These are phyloP conservation scores for Pseudomugil tenellus DNA, from an alignment of 2,797 vertebrate species.

Conservation along the genomic window DNA sequence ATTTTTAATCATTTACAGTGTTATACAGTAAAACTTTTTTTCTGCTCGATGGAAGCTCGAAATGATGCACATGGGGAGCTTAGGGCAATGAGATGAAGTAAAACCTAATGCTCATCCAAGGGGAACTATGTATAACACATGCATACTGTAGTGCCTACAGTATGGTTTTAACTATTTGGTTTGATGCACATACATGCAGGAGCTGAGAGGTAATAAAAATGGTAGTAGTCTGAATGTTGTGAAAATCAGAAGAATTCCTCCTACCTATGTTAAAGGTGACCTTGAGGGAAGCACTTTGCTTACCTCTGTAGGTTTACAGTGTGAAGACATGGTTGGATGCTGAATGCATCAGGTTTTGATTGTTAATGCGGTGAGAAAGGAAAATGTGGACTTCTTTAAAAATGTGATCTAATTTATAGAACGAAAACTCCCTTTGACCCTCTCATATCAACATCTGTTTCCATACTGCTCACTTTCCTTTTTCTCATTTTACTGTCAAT, in stretches of 20 bases:
- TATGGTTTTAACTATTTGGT: constrained; percentile 48
- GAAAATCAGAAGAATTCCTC: constrained; percentile 25
- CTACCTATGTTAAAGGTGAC: constrained; percentile 60
- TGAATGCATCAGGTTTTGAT: constrained; percentile 65
- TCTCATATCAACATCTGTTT: background rate
- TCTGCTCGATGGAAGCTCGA: constrained; percentile 63
- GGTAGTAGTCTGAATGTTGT: constrained; percentile 45
- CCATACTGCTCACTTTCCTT: background rate
- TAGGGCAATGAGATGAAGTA: constrained; percentile 74
- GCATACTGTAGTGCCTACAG: constrained; percentile 59
- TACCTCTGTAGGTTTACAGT: constrained; percentile 35
- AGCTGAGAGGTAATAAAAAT: constrained; percentile 39
- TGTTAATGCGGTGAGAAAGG: constrained; percentile 44
- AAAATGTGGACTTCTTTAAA: constrained; percentile 6
- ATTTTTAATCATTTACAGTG: constrained; percentile 76
- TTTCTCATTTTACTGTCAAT: constrained; percentile 7
- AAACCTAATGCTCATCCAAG: constrained; percentile 73
- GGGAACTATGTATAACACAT: constrained; percentile 66
- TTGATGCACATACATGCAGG: constrained; percentile 22
- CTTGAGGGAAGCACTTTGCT: constrained; percentile 55
- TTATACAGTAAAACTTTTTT: constrained; percentile 67
- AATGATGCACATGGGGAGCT: constrained; percentile 70
- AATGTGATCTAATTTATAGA: background rate
- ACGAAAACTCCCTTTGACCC: constrained; percentile 8
- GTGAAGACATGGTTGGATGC: constrained; percentile 52